A percentile compares a stretch with the other conserved stretches of the same genome.
Evolutionary conservation across 2,797 vertebrate species (phyloP).

Genomic region (Falco naumanni): DNA sequence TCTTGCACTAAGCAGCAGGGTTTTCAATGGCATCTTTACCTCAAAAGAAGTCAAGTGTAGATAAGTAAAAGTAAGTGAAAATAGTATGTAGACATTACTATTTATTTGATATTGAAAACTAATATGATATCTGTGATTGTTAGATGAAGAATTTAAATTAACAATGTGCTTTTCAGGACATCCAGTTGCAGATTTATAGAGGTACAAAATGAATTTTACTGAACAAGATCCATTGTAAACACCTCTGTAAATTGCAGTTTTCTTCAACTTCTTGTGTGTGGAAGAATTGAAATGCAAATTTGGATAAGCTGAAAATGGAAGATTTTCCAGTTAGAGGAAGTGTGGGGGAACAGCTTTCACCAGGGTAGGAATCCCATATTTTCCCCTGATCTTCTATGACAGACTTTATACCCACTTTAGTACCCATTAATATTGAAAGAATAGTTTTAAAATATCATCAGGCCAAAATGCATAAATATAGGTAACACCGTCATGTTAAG

Average conservation of each 20-base stretch:
- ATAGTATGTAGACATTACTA: background rate
- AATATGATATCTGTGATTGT: background rate
- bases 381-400: background rate
- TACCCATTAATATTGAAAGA: constrained; percentile 2
- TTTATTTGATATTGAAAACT: background rate
- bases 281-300: background rate
- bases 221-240: background rate
- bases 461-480: constrained; percentile 23
- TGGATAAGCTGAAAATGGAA: background rate
- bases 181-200: background rate
- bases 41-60: background rate
- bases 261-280: background rate
- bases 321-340: background rate
- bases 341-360: background rate
- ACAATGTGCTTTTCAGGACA: background rate
- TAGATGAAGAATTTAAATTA: background rate
- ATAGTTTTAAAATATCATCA: constrained; percentile 61
- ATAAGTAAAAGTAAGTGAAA: background rate
- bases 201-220: background rate
- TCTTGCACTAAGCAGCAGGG: background rate
- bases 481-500: constrained; percentile 49
- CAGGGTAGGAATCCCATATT: background rate
- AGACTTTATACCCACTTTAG: background rate
- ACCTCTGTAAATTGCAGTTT: background rate
- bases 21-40: background rate